Percentiles rank a stretch among this genome's conserved stretches.
Evolutionary conservation across 2,797 vertebrate species (phyloP).

Genomic region (Loriculus beryllinus): DNA sequence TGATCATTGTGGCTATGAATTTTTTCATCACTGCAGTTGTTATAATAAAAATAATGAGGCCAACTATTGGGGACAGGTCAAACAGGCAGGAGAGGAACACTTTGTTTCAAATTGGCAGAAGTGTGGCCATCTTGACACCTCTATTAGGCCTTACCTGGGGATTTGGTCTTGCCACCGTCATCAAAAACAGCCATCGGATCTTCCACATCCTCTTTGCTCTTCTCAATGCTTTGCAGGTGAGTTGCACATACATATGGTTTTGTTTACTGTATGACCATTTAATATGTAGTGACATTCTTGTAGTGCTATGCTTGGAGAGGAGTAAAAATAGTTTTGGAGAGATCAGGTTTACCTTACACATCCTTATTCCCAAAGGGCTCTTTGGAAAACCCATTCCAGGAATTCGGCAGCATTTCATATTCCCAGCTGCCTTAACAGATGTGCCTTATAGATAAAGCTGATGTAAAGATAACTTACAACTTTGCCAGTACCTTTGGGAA

Average conservation of each 20-base stretch:
- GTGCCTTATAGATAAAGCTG: not conserved
- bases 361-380: not conserved
- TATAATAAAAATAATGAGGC: slow-evolving; percentile 84
- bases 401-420: not conserved
- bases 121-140: slow-evolving; percentile 86
- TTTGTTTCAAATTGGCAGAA: slow-evolving; percentile 83
- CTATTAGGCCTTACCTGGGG: slow-evolving; percentile 91
- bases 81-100: slow-evolving; percentile 80
- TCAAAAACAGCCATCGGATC: not conserved
- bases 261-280: not conserved
- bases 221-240: slow-evolving; percentile 81
- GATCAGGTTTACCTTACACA: not conserved
- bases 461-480: not conserved
- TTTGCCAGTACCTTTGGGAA: not conserved
- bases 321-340: not conserved
- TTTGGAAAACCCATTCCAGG: not conserved
- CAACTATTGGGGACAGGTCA: slow-evolving; percentile 77
- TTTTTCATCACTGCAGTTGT: slow-evolving; percentile 81
- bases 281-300: not conserved
- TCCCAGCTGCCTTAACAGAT: not conserved
- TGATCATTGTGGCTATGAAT: slow-evolving; percentile 84
- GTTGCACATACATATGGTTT: not conserved
- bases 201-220: slow-evolving; percentile 74
- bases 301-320: not conserved
- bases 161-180: slow-evolving; percentile 83